These are phyloP conservation scores for Asteroscopus sphinx DNA, from an alignment of 2,888 invertebrate genomes.

Conservation along the genomic window DNA sequence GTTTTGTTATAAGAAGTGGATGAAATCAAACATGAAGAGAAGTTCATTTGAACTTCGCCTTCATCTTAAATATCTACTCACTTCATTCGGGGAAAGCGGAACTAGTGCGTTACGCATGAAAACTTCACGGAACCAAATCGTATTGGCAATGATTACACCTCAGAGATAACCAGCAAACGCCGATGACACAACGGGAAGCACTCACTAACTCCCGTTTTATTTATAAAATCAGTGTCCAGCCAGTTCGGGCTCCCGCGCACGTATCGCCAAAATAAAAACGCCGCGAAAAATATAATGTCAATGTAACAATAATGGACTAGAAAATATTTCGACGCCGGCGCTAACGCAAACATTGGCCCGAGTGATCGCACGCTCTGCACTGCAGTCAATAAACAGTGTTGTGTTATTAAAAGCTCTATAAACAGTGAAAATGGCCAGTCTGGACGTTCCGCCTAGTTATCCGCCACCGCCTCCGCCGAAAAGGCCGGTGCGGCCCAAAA, in stretches of 20 bases:
- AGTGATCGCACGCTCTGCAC: conserved; percentile 23
- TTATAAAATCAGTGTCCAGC: conserved; percentile 87
- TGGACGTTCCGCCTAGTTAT: conserved; percentile 75
- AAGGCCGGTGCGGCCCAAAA: conserved; percentile 79
- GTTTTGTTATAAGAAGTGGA: neutral
- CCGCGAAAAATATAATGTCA: conserved; percentile 67
- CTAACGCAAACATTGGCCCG: conserved; percentile 50
- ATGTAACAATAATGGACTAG: conserved; percentile 50
- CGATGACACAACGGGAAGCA: conserved; percentile 81
- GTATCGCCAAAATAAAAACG: conserved; percentile 64
- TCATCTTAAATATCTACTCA: conserved; percentile 21
- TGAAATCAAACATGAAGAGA: conserved; percentile 10
- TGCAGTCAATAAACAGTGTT: conserved; percentile 48
- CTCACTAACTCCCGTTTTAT: conserved; percentile 76
- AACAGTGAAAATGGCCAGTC: conserved; percentile 68
- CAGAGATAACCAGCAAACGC: conserved; percentile 55
- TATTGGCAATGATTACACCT: conserved; percentile 54
- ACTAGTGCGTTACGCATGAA: conserved; percentile 53
- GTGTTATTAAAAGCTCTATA: conserved; percentile 54
- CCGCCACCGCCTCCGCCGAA: conserved; percentile 82
- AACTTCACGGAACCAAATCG: conserved; percentile 55
- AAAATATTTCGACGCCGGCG: conserved; percentile 74
- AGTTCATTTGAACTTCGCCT: conserved; percentile 24
- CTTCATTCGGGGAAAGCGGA: conserved; percentile 42
- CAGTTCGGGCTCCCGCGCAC: conserved; percentile 74